phyloP scores from a whole-genome alignment of 2,113 vertebrate genomes.

The Clarias gariepinus region DNA sequence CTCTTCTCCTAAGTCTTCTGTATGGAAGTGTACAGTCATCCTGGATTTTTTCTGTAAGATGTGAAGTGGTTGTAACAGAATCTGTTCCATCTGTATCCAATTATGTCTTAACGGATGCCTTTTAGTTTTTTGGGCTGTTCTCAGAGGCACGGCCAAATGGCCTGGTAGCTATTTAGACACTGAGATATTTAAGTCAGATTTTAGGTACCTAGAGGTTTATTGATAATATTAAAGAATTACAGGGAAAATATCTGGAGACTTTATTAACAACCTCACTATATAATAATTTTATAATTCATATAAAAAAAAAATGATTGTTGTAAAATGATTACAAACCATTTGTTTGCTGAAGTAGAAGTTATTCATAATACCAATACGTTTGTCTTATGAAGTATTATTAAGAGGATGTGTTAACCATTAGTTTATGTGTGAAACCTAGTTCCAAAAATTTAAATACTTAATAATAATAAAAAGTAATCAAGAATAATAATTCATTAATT shows the following conservation, averaged over 20 bases:
- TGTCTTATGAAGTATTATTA: neutral
- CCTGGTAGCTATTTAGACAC: neutral
- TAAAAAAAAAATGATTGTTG: neutral
- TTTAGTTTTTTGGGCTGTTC: slow-evolving; percentile 30
- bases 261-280: neutral
- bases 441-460: too few species aligned
- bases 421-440: neutral
- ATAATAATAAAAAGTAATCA: neutral
- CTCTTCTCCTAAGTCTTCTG: neutral
- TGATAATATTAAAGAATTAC: neutral
- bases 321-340: neutral
- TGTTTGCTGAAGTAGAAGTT: neutral
- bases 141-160: neutral
- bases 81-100: slow-evolving; percentile 28
- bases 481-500: neutral
- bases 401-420: neutral
- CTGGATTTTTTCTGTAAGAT: slow-evolving; percentile 44
- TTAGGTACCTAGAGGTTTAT: neutral
- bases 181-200: neutral
- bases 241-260: neutral
- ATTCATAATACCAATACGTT: neutral
- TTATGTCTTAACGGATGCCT: neutral
- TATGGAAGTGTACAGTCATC: slow-evolving; percentile 17
- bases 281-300: too few species aligned
- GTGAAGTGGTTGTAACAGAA: neutral